Evolutionary conservation across 2,797 vertebrate genomes (phyloP).

Genomic region (Bufotes viridis): DNA sequence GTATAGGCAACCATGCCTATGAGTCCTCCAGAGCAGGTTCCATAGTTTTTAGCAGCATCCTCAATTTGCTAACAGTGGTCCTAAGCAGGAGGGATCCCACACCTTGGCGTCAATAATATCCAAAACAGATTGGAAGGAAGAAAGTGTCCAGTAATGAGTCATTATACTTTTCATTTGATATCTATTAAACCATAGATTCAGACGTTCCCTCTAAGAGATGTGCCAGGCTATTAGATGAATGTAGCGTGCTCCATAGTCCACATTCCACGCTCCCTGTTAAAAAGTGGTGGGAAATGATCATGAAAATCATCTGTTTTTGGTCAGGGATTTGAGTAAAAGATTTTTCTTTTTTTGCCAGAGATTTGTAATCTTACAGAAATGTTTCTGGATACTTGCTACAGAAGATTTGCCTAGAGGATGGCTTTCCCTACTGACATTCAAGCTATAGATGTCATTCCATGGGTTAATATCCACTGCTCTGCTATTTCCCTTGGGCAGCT

Average conservation of each 20-base stretch:
- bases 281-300: not conserved
- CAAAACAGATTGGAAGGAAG: too few species aligned
- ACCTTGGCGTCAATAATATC: too few species aligned
- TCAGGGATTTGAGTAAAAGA: not conserved
- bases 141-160: too few species aligned
- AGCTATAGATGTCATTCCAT: not conserved
- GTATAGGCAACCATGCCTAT: too few species aligned
- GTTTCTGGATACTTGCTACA: not conserved
- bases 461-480: not conserved
- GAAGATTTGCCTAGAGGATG: not conserved
- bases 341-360: not conserved
- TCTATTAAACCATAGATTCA: not conserved
- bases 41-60: too few species aligned
- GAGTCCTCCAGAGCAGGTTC: too few species aligned
- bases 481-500: not conserved
- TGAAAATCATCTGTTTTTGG: not conserved
- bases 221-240: not conserved
- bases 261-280: not conserved
- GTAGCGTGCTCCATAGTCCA: not conserved
- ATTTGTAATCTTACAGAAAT: not conserved
- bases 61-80: too few species aligned
- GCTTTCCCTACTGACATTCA: slow-evolving; percentile 1
- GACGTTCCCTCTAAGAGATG: not conserved
- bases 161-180: not conserved
- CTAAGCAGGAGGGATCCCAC: too few species aligned